Percentiles rank a stretch among this genome's conserved stretches.
Conservation (phyloP, 2,888 invertebrate species). For the Tupiocoris notatus region DNA sequence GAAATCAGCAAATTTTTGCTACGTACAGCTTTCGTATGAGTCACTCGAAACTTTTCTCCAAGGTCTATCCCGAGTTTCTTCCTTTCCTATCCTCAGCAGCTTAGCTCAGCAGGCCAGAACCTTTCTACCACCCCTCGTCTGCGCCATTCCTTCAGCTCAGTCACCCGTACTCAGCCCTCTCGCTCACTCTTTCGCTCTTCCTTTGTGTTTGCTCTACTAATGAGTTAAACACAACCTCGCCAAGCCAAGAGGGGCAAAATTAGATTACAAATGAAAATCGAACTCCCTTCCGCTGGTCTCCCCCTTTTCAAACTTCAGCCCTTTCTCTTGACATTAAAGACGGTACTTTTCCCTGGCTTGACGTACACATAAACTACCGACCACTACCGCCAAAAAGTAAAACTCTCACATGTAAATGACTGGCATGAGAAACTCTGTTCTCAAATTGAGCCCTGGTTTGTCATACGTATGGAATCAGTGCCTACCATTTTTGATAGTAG, state of each 20-base stretch:
- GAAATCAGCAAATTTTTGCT: neutral
- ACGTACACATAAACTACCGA: neutral
- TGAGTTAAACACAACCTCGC: conserved; percentile 48
- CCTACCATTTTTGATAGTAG: too few relatives aligned
- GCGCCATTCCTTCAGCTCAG: neutral
- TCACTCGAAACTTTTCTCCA: neutral
- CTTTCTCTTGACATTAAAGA: conserved; percentile 6
- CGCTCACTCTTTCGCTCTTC: conserved; percentile 35
- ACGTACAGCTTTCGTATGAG: neutral
- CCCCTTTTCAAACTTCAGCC: conserved; percentile 1
- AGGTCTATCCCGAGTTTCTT: neutral
- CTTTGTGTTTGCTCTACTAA: conserved; percentile 46
- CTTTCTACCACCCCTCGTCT: conserved; percentile 2
- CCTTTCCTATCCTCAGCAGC: neutral
- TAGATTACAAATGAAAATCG: conserved; percentile 48
- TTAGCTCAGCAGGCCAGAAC: neutral
- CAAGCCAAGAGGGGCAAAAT: conserved; percentile 46
- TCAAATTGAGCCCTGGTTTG: too few relatives aligned
- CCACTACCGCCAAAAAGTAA: neutral
- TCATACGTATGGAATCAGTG: too few relatives aligned
- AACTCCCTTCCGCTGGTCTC: conserved; percentile 32
- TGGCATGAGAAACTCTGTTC: too few relatives aligned
- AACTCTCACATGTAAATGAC: neutral
- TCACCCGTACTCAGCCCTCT: conserved; percentile 16
- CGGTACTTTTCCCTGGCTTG: conserved; percentile 1